Conservation (phyloP, 2,113 vertebrate species). For the Stigmatopora nigra region DNA sequence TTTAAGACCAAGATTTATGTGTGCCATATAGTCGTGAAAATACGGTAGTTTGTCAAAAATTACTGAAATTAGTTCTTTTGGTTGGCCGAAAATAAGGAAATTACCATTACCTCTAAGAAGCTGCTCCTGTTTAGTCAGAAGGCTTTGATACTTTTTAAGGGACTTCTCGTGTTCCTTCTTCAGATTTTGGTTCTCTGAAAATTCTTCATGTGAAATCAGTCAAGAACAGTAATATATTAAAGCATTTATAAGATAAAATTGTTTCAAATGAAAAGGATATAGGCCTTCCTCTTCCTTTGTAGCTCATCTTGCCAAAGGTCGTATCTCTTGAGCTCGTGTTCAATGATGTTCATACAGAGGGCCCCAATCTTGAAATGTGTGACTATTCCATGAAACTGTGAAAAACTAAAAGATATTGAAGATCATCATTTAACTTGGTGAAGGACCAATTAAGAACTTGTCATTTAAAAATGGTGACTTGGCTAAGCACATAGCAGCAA, state of each 20-base stretch:
- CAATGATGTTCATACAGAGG: conserved; percentile 89
- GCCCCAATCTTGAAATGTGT: conserved; percentile 91
- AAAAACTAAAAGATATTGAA: conserved; percentile 73
- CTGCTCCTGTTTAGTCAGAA: conserved; percentile 87
- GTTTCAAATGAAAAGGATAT: conserved; percentile 77
- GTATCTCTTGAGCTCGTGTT: conserved; percentile 88
- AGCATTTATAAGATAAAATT: not conserved
- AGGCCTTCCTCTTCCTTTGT: conserved; percentile 85
- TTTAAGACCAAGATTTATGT: no score
- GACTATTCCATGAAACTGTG: conserved; percentile 87
- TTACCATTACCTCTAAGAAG: conserved; percentile 77
- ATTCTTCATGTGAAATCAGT: conserved; percentile 82
- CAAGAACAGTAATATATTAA: conserved; percentile 61
- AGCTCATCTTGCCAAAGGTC: conserved; percentile 93
- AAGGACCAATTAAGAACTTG: not conserved
- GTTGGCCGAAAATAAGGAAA: no score
- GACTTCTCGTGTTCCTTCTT: conserved; percentile 91
- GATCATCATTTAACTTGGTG: not conserved
- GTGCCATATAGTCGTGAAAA: no score
- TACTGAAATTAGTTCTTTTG: no score
- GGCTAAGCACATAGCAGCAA: not conserved
- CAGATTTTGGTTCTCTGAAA: conserved; percentile 78
- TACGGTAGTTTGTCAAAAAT: no score
- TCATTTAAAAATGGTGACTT: not conserved
- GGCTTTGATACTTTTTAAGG: conserved; percentile 84